phyloP scores from a whole-genome alignment of 2,888 invertebrate genomes.

The Tiphia femorata region DNA sequence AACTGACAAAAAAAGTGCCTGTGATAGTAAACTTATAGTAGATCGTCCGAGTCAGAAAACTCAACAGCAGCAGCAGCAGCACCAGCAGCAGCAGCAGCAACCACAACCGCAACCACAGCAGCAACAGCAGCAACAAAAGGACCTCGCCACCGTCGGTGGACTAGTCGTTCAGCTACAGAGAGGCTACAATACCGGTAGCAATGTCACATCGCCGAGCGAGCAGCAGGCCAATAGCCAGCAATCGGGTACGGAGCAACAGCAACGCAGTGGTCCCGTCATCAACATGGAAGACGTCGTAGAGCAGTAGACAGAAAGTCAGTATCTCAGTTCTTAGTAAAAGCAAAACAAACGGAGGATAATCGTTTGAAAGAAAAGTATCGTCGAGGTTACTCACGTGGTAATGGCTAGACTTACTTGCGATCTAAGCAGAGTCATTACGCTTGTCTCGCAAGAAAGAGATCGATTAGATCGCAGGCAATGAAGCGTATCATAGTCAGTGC shows the following conservation, averaged over 20 bases:
- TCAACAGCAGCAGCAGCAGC: conserved; percentile 57
- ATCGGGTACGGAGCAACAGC: conserved; percentile 53
- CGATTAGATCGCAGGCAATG: too few species aligned
- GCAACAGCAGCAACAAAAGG: conserved; percentile 47
- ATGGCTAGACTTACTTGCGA: too few species aligned
- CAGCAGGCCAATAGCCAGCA: conserved; percentile 41
- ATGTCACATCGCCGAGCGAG: conserved; percentile 22
- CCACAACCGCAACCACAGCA: conserved; percentile 61
- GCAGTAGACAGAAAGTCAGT: conserved; percentile 62
- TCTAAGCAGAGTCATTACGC: too few species aligned
- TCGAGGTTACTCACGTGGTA: too few species aligned
- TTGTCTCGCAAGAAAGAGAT: too few species aligned
- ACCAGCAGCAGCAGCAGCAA: conserved; percentile 33
- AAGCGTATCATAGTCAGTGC: too few species aligned
- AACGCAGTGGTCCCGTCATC: conserved; percentile 55
- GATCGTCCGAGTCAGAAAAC: conserved; percentile 69
- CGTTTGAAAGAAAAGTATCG: too few species aligned
- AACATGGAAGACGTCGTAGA: conserved; percentile 66
- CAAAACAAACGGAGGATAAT: too few species aligned
- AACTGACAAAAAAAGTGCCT: conserved; percentile 71
- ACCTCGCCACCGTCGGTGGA: conserved; percentile 56
- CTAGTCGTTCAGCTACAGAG: conserved; percentile 65
- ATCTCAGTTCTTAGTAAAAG: conserved; percentile 45
- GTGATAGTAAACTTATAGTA: conserved; percentile 71
- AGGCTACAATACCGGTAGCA: conserved; percentile 56